Conservation (phyloP, 2,888 invertebrate genomes). For the Pegoplata infirma region DNA sequence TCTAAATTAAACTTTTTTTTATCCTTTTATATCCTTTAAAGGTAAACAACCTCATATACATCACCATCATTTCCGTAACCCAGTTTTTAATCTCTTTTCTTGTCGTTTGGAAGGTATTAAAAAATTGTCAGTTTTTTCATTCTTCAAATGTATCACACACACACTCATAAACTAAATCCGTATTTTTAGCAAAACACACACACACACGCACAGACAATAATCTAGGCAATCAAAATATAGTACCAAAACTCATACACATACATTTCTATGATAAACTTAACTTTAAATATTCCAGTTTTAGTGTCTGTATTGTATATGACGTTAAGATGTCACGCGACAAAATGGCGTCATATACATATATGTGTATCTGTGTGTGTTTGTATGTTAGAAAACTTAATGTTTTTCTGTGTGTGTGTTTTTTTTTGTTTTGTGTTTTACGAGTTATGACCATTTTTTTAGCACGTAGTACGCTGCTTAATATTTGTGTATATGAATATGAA, state of each 20-base stretch:
- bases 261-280: slow-evolving; percentile 1
- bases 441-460: background rate
- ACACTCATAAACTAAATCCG: background rate
- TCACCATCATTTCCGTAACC: slow-evolving; percentile 15
- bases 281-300: background rate
- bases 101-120: background rate
- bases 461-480: background rate
- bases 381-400: slow-evolving; percentile 5
- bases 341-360: slow-evolving; percentile 53
- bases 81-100: slow-evolving; percentile 33
- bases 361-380: background rate
- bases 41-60: slow-evolving; percentile 33
- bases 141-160: background rate
- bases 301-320: slow-evolving; percentile 31
- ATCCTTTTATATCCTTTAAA: too few relatives aligned
- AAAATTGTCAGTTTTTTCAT: slow-evolving; percentile 18
- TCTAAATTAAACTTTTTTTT: background rate
- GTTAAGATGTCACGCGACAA: slow-evolving; percentile 58
- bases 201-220: background rate
- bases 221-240: background rate
- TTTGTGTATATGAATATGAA: background rate
- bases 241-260: background rate
- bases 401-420: background rate
- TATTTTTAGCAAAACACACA: background rate
- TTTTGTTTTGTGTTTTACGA: background rate